Evolutionary conservation across 2,113 vertebrate species (phyloP).

Genomic region (Tetraodon nigroviridis): DNA sequence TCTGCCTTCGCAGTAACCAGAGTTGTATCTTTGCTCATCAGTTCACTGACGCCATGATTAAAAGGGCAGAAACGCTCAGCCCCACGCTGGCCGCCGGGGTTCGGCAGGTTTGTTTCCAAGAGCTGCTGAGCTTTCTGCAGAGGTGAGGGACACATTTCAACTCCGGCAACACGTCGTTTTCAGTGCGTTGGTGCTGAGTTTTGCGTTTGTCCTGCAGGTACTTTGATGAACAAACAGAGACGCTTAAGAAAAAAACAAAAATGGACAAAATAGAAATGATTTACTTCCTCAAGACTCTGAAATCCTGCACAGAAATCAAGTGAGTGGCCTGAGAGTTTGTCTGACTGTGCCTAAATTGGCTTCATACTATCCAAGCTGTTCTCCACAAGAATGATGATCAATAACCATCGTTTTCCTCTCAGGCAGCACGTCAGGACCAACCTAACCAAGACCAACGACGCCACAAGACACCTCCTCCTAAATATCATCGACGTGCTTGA

Average conservation of each 20-base stretch:
- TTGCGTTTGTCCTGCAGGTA: conserved; percentile 37
- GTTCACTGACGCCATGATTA: conserved; percentile 27
- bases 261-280: conserved; percentile 6
- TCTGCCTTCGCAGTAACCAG: background rate
- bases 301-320: conserved; percentile 52
- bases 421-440: conserved; percentile 30
- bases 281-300: conserved; percentile 44
- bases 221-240: background rate
- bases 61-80: conserved; percentile 8
- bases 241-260: conserved; percentile 1
- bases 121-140: conserved; percentile 46
- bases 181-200: background rate
- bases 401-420: conserved; percentile 2
- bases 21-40: background rate
- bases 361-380: background rate
- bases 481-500: conserved; percentile 14
- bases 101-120: conserved; percentile 39
- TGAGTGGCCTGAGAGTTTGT: conserved; percentile 16
- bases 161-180: background rate
- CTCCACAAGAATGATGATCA: background rate
- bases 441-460: background rate
- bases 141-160: conserved; percentile 31
- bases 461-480: background rate
- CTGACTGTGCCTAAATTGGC: background rate
- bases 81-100: background rate